Evolutionary conservation across 2,113 vertebrate species (phyloP), one percentile per base, ranked within the genome.

Genomic region (Neopipo cinnamomea): DNA sequence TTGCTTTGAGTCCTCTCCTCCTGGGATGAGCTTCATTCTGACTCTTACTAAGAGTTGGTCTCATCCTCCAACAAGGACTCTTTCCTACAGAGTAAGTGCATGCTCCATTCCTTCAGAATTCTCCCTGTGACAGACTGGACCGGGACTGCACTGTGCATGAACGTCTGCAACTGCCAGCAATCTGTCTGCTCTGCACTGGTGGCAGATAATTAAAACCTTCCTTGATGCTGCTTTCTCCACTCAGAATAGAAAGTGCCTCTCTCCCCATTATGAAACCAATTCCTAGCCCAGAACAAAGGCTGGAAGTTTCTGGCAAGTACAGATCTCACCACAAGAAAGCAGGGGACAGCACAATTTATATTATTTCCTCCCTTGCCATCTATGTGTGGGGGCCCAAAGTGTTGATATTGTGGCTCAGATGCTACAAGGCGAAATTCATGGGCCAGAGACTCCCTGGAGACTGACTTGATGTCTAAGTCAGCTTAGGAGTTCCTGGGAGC

Each of bases 241-340:
- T 66, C 84, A 75, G 87, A 96, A 89, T 77, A 85, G 89, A 93
- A 95, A 92, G 93, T 91, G 89, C 77, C 84, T 91, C 75, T 73
- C 65, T 94, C 52, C 31, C 47, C 35, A 27, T 72, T 66, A 75
- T 39, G 73, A 88, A 95, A 92, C 52, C 35, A 56, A 67, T 74
- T 70, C 70, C 68, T 35, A 58, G 70, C 50, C 68, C 80, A 58
- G 55, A 96, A 95, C 50, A 94, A 91, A 94, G 81, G 73, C 81
- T 89, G 41, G 82, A 93, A 96, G 39, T 71, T 91, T 77, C 73
- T 96, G 87, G 73, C 74, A 94, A n/a, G 47, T 67, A 80, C 61
- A 96, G 81, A 78, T 78, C 35, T 61, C 33, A 42, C 93, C 95
- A 96, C 93, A 96, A 93, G 61, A 97, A 97, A 93, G 92, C 77